Percentiles rank a stretch among this genome's conserved stretches.
Evolutionary conservation across 2,113 vertebrate genomes (phyloP).

Genomic region (Brienomyrus longianalis): DNA sequence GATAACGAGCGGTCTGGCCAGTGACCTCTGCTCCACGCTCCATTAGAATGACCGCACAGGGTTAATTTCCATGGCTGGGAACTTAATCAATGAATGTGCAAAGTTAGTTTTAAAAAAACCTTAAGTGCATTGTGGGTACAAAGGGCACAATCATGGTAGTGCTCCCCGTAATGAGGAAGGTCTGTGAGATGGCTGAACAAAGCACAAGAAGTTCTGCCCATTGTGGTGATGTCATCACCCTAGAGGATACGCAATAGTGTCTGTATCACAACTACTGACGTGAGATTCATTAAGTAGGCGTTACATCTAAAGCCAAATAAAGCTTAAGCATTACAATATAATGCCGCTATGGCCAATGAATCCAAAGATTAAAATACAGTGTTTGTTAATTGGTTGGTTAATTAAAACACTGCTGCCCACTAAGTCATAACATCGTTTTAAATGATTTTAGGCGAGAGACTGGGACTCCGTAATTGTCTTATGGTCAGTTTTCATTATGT

Average conservation of each 20-base stretch:
- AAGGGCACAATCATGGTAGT: background rate
- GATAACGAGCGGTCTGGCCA: background rate
- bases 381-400: background rate
- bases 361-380: background rate
- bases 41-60: background rate
- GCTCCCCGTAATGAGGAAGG: background rate
- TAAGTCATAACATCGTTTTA: conserved; percentile 4
- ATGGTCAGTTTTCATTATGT: conserved; percentile 20
- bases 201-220: background rate
- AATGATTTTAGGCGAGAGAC: background rate
- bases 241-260: background rate
- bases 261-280: background rate
- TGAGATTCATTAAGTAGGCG: background rate
- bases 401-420: background rate
- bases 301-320: background rate
- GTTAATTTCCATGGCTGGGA: background rate
- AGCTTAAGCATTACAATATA: background rate
- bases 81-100: conserved; percentile 1
- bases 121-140: background rate
- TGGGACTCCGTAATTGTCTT: background rate
- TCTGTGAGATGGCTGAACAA: background rate
- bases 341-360: background rate
- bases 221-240: background rate
- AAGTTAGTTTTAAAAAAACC: background rate
- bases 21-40: background rate